Evolutionary conservation across 2,797 vertebrate species (phyloP), one percentile per base, ranked within the genome.

Genomic region (Rhynchotus rufescens): DNA sequence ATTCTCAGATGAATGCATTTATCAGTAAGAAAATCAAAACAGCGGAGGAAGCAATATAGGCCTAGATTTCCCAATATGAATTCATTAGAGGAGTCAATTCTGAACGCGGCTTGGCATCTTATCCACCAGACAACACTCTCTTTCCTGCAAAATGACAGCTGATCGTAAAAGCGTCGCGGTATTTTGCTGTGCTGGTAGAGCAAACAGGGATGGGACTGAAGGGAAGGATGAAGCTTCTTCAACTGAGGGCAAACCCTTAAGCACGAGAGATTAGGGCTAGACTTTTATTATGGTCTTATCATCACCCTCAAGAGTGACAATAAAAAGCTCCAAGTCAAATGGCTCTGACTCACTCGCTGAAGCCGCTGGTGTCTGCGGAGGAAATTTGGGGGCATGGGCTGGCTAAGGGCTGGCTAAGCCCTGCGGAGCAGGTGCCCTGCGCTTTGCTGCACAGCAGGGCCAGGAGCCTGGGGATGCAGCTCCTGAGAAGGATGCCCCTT

Each of bases 301-400:
- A 10, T 86, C 59, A 86, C 77, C 60, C 67, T 89, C 72, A 84
- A 82, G 15, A 40, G 45, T 85, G 73, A 67, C 94, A 92, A 96
- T 96, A 93, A 96, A 96, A 93, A 95, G 91, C 91, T 89, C 56
- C 5, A 79, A 83, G 91, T 92, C 95, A 96, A 92, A 89, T 76
- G 73, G 80, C 87, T 88, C 81, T 96, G 94, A 95, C 84, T 95
- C 93, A 93, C 73, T 94, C 74, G 88, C 54, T 96, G 92, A 91
- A 90, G 90, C 64, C 88, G 34, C 30, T 83, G 44, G 69, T 81
- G 92, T 93, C 86, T 95, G 94, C 47, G 88, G 73, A 93, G 84
- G 79, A 95, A 92, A 94, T 92, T 83, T 86, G 36, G 69, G 90
- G 54, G 32, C 44, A 86, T 73, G 81, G 79, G 59, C 79, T 68